A percentile compares a stretch with the other conserved stretches of the same genome.
Conservation (phyloP, 1,140 invertebrate genomes). For the Akabosia matsudoensis region DNA sequence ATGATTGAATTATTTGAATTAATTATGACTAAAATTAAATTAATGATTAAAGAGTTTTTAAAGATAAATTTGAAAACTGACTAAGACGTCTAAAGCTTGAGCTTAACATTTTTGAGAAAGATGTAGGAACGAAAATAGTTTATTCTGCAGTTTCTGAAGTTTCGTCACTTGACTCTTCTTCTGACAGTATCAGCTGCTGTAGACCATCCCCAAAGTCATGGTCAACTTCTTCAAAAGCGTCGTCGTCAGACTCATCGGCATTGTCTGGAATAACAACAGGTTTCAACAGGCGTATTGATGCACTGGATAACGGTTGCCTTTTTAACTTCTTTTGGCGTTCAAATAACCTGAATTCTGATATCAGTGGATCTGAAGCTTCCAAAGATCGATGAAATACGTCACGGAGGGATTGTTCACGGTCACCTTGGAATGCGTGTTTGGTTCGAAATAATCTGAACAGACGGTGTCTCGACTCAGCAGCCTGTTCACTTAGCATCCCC, state of each 20-base stretch:
- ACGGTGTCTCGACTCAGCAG: conserved; percentile 51
- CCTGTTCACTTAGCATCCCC: conserved; percentile 50
- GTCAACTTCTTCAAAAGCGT: background rate
- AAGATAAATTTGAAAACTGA: background rate
- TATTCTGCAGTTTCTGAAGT: background rate
- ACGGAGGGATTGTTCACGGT: conserved; percentile 44
- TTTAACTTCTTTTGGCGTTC: background rate
- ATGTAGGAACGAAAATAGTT: background rate
- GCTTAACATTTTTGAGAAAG: background rate
- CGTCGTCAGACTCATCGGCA: background rate
- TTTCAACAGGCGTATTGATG: background rate
- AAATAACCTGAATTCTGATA: background rate
- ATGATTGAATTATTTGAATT: no score
- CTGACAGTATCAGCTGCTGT: background rate
- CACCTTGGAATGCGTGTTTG: conserved; percentile 47
- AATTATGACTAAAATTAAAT: background rate
- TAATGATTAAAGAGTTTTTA: background rate
- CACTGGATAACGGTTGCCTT: background rate
- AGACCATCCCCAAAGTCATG: background rate
- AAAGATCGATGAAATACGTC: conserved; percentile 43
- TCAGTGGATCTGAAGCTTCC: conserved; percentile 15
- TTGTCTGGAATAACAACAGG: no score
- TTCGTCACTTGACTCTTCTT: background rate
- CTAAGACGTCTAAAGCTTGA: background rate
- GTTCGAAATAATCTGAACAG: conserved; percentile 46